A percentile compares a stretch with the other conserved stretches of the same genome.
These are phyloP conservation scores for Dissostichus mawsoni DNA, from an alignment of 2,113 vertebrate species.

Conservation along the genomic window DNA sequence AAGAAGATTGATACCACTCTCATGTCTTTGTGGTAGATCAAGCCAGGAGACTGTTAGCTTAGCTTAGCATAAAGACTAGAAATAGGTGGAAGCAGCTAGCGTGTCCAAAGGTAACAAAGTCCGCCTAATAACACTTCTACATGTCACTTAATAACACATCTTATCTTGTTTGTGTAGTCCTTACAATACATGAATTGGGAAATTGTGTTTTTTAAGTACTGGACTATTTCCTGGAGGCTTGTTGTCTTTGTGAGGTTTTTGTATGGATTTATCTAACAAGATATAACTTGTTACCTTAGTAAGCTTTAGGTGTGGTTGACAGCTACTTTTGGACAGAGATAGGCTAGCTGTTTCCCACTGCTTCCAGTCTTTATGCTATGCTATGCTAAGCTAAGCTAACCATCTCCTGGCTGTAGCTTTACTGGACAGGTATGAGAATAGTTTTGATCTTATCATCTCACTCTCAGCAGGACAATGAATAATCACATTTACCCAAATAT, in stretches of 20 bases:
- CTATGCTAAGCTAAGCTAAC: not conserved
- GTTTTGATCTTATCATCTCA: too few species aligned
- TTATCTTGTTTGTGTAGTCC: not conserved
- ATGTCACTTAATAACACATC: not conserved
- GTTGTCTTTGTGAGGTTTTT: not conserved
- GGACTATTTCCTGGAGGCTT: not conserved
- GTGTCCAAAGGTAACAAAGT: not conserved
- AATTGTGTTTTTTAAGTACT: not conserved
- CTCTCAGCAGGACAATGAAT: not conserved
- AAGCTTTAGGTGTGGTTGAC: not conserved
- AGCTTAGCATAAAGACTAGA: slow-evolving; percentile 1
- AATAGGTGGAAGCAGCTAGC: not conserved
- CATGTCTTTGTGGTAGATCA: not conserved
- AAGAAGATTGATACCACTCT: not conserved
- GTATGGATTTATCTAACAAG: not conserved
- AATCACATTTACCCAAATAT: not conserved
- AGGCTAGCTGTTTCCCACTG: too few species aligned
- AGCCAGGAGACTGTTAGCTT: not conserved
- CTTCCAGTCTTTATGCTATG: too few species aligned
- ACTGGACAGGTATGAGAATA: not conserved
- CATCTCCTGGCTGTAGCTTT: not conserved
- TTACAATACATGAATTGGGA: not conserved
- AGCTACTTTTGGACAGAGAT: not conserved
- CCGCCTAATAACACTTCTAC: not conserved
- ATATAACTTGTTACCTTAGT: not conserved